phyloP scores from a whole-genome alignment of 2,888 invertebrate genomes.

The Phasia obesa region DNA sequence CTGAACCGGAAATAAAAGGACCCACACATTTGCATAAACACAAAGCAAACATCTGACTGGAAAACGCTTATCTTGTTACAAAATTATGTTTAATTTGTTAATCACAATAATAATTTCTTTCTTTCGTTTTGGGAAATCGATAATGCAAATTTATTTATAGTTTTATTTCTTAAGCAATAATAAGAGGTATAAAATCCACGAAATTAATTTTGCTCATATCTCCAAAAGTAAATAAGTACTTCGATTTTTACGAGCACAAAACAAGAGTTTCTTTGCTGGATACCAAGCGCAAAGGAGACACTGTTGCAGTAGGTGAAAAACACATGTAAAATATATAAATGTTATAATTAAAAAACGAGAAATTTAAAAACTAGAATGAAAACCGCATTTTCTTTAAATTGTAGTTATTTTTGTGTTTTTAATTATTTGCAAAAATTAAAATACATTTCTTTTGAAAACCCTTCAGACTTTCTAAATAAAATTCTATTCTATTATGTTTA shows the following conservation, averaged over 20 bases:
- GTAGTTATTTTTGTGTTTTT: not conserved
- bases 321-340: not conserved
- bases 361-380: constrained; percentile 37
- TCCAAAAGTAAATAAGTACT: constrained; percentile 7
- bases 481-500: no score
- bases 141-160: constrained; percentile 30
- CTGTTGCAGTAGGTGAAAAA: constrained; percentile 12
- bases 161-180: not conserved
- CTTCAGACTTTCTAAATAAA: no score
- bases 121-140: constrained; percentile 50
- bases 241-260: constrained; percentile 26
- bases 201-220: not conserved
- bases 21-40: constrained; percentile 27
- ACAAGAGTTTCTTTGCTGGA: constrained; percentile 2
- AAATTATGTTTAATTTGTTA: constrained; percentile 12
- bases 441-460: not conserved
- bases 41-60: constrained; percentile 24
- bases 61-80: constrained; percentile 8
- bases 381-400: constrained; percentile 24
- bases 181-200: not conserved
- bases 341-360: constrained; percentile 3
- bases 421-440: not conserved
- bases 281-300: constrained; percentile 22
- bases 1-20: constrained; percentile 56
- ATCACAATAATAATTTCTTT: not conserved